Evolutionary conservation across 2,888 invertebrate genomes (phyloP).

Genomic region (Tanypteryx hageni): DNA sequence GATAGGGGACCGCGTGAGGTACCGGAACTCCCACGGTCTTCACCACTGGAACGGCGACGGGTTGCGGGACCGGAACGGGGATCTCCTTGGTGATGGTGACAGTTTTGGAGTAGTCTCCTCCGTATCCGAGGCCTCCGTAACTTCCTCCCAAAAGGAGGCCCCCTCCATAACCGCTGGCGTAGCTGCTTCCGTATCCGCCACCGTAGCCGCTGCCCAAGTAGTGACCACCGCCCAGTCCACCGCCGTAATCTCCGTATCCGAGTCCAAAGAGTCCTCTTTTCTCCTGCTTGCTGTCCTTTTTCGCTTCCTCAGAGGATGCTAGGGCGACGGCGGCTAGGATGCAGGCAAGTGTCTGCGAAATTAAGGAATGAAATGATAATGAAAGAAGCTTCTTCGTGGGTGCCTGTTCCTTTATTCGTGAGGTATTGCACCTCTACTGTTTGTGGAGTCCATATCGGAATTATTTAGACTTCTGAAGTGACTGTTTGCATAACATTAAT

Average conservation of each 20-base stretch:
- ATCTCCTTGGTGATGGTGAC: conserved; percentile 55
- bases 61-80: conserved; percentile 32
- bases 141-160: neutral
- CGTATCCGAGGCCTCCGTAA: neutral
- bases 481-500: no score
- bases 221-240: neutral
- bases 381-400: no score
- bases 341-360: conserved; percentile 7
- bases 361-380: neutral
- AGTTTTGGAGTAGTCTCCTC: neutral
- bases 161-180: neutral
- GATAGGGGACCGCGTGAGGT: conserved; percentile 44
- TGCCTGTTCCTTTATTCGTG: no score
- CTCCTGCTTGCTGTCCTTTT: neutral
- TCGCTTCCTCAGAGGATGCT: neutral
- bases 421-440: no score
- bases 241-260: conserved; percentile 13
- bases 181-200: neutral
- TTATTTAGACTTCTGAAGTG: no score
- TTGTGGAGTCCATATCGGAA: no score
- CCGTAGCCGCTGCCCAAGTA: neutral
- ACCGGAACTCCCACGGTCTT: conserved; percentile 44
- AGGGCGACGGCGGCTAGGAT: neutral
- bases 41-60: conserved; percentile 35
- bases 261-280: conserved; percentile 53